phyloP scores from a whole-genome alignment of 2,888 invertebrate genomes.

The Elysia crispata region DNA sequence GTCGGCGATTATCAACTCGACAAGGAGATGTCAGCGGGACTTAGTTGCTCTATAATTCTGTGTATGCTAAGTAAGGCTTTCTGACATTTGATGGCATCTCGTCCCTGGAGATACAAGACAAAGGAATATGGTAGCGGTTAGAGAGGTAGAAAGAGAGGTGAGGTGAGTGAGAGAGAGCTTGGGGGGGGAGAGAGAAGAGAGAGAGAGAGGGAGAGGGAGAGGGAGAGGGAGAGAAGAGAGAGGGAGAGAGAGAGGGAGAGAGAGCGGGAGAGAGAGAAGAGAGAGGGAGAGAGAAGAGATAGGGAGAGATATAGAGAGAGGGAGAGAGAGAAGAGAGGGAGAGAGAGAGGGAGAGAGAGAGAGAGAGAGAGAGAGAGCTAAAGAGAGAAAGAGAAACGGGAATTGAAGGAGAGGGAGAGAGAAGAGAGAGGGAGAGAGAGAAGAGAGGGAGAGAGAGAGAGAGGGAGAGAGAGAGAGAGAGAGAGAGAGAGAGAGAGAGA shows the following conservation, averaged over 20 bases:
- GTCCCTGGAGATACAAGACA: neutral
- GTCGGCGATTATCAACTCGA: too few relatives aligned
- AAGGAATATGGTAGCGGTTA: neutral
- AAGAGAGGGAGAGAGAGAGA: slow-evolving; percentile 17
- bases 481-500: slow-evolving; percentile 13
- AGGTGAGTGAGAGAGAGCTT: neutral
- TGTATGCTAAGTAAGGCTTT: too few relatives aligned
- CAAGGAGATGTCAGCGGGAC: too few relatives aligned
- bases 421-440: neutral
- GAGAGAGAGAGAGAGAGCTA: slow-evolving; percentile 18
- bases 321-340: neutral
- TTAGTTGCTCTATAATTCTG: too few relatives aligned
- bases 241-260: slow-evolving; percentile 20
- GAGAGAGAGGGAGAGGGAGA: slow-evolving; percentile 27
- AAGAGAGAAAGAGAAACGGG: neutral
- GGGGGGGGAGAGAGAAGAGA: neutral
- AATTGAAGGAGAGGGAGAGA: too few relatives aligned
- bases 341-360: slow-evolving; percentile 18
- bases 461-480: slow-evolving; percentile 11
- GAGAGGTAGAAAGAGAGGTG: slow-evolving; percentile 14
- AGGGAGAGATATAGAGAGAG: neutral
- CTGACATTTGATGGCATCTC: neutral
- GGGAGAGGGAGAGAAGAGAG: neutral
- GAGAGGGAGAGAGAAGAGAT: neutral
- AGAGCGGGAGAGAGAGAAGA: slow-evolving; percentile 7